phyloP scores from a whole-genome alignment of 2,113 vertebrate species.

The Illadopsis cleaveri region DNA sequence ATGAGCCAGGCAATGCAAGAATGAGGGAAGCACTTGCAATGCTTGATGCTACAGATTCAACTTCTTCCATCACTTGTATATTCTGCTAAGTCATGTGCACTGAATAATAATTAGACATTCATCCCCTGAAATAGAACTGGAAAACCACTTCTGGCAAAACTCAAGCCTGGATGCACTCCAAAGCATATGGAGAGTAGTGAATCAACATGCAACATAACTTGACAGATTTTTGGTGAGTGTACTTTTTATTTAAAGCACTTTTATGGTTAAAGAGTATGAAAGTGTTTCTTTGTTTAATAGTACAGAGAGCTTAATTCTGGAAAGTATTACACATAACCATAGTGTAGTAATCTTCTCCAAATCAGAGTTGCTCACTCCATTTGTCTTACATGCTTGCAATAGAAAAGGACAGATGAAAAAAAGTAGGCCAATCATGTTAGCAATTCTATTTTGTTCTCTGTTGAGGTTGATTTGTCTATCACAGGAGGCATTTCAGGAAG shows the following conservation, averaged over 20 bases:
- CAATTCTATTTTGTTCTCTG: neutral
- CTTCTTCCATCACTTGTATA: constrained; percentile 61
- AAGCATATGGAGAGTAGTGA: constrained; percentile 39
- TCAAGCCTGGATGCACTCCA: constrained; percentile 68
- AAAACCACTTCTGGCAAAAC: constrained; percentile 70
- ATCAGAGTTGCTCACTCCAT: neutral
- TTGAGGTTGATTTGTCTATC: neutral
- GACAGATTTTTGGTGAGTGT: constrained; percentile 34
- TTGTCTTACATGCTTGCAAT: neutral
- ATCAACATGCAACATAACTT: constrained; percentile 30
- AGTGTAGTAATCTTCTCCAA: neutral
- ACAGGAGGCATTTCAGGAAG: neutral
- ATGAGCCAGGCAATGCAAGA: constrained; percentile 26
- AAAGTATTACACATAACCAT: neutral
- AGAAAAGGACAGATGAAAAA: neutral
- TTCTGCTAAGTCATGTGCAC: constrained; percentile 46
- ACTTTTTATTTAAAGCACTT: constrained; percentile 27
- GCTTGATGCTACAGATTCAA: constrained; percentile 36
- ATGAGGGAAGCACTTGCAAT: constrained; percentile 30
- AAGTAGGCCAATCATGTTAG: neutral
- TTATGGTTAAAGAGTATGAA: neutral
- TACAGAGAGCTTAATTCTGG: neutral
- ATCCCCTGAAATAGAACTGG: constrained; percentile 64
- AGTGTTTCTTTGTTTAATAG: neutral
- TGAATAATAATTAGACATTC: constrained; percentile 73